A percentile compares a stretch with the other conserved stretches of the same genome.
phyloP scores from a whole-genome alignment of 2,113 vertebrate genomes.

The Pyxicephalus adspersus region DNA sequence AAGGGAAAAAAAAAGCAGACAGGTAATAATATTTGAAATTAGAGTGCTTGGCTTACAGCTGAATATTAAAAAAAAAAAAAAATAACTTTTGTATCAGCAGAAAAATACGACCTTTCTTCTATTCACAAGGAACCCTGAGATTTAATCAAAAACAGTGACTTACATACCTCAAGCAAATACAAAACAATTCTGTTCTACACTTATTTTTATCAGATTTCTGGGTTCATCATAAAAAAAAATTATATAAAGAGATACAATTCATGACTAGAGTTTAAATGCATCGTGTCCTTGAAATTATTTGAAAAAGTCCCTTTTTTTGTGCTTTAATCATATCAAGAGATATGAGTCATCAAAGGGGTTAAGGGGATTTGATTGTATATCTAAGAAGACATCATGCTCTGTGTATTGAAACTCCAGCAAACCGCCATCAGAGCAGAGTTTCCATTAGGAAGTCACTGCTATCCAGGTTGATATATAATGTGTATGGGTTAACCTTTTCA shows the following conservation, averaged over 20 bases:
- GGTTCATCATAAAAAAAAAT: constrained; percentile 73
- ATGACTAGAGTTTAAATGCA: constrained; percentile 82
- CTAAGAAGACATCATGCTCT: constrained; percentile 94
- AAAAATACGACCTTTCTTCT: constrained; percentile 66
- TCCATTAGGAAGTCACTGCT: constrained; percentile 97
- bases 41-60: neutral
- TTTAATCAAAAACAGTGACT: constrained; percentile 79
- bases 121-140: constrained; percentile 60
- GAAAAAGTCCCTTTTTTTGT: constrained; percentile 86
- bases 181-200: constrained; percentile 78
- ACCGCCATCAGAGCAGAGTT: constrained; percentile 93
- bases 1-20: neutral
- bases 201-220: constrained; percentile 82
- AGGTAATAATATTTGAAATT: neutral
- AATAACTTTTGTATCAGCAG: constrained; percentile 52
- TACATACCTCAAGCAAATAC: constrained; percentile 73
- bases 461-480: constrained; percentile 99
- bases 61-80: constrained; percentile 41
- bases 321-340: constrained; percentile 97
- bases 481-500: constrained; percentile 99
- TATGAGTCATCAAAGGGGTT: constrained; percentile 96
- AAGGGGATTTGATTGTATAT: constrained; percentile 99
- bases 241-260: constrained; percentile 77
- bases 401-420: constrained; percentile 93
- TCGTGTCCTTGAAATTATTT: constrained; percentile 88